These are phyloP conservation scores for Oncopeltus fasciatus DNA, from an alignment of 1,140 invertebrate genomes.

Conservation along the genomic window DNA sequence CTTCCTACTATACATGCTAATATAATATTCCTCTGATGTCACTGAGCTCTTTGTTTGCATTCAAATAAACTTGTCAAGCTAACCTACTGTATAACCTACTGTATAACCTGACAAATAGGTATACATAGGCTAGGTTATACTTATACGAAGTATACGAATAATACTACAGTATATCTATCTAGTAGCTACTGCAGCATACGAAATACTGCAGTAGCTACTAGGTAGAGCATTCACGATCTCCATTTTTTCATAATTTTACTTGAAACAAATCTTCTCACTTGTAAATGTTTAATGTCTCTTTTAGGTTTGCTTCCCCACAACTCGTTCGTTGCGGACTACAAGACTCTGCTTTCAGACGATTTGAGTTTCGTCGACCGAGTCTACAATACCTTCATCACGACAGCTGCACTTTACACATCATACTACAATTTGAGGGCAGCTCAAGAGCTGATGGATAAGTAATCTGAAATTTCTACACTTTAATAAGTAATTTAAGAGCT, in stretches of 20 bases:
- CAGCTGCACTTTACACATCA: background rate
- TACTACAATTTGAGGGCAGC: background rate
- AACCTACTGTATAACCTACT: too few species aligned
- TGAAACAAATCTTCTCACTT: background rate
- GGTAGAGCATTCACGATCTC: background rate
- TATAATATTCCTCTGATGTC: too few species aligned
- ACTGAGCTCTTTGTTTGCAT: too few species aligned
- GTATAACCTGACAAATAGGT: constrained; percentile 1
- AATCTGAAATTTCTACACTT: too few species aligned
- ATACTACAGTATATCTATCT: background rate
- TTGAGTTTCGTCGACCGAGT: background rate
- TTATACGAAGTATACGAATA: background rate
- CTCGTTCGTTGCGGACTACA: constrained; percentile 2
- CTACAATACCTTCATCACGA: background rate
- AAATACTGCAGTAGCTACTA: background rate
- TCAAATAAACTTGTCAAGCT: too few species aligned
- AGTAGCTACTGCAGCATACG: background rate
- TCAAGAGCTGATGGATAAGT: background rate
- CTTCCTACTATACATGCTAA: too few species aligned
- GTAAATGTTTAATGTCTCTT: background rate
- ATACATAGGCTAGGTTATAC: background rate
- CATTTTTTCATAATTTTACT: background rate
- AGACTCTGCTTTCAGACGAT: background rate
- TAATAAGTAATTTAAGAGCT: too few species aligned
- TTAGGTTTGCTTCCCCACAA: background rate